Evolutionary conservation across 2,888 invertebrate genomes (phyloP).

Genomic region (Lottia scabra): DNA sequence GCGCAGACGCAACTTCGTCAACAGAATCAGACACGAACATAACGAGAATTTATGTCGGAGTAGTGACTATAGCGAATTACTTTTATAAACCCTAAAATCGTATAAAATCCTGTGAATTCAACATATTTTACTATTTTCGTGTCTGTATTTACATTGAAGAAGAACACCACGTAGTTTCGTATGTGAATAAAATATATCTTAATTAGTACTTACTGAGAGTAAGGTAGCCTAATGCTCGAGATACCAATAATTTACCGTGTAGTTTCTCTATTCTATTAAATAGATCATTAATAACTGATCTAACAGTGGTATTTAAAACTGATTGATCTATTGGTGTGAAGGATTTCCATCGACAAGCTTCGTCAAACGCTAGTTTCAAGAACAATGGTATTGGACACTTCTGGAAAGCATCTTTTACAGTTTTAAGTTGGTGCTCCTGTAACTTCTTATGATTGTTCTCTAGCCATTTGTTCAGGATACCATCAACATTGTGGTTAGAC

Average conservation of each 20-base stretch:
- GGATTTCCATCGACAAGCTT: slow-evolving; percentile 59
- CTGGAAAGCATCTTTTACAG: slow-evolving; percentile 41
- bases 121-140: too few species aligned
- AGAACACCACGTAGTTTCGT: too few species aligned
- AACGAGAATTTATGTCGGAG: too few species aligned
- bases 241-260: slow-evolving; percentile 58
- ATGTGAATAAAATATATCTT: too few species aligned
- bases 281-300: slow-evolving; percentile 46
- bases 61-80: too few species aligned
- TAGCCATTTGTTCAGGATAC: slow-evolving; percentile 56
- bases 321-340: slow-evolving; percentile 40
- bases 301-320: slow-evolving; percentile 44
- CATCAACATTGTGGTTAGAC: slow-evolving; percentile 41
- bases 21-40: too few species aligned
- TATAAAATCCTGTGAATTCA: too few species aligned
- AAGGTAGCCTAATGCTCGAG: slow-evolving; percentile 55
- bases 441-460: slow-evolving; percentile 39
- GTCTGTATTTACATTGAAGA: too few species aligned
- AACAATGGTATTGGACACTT: slow-evolving; percentile 56
- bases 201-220: slow-evolving; percentile 43
- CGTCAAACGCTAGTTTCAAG: slow-evolving; percentile 60
- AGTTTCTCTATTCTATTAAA: slow-evolving; percentile 49
- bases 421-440: slow-evolving; percentile 41
- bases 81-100: too few species aligned
- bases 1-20: too few species aligned